Base-by-base conservation (phyloP, 2,888 invertebrate species). In the Malacosoma neustria region DNA sequence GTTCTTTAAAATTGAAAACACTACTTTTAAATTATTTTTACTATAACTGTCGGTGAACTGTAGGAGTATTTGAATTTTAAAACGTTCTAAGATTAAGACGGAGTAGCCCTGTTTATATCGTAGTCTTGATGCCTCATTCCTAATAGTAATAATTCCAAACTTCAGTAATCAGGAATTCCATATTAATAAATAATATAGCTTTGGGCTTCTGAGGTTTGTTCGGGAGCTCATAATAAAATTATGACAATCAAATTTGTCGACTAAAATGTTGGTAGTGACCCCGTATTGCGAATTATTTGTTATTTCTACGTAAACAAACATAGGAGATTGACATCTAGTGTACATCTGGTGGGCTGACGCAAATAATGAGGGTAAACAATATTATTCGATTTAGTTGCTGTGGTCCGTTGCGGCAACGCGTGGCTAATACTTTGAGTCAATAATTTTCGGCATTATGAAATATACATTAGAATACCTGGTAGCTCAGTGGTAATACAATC, bases 301-400 rank as follows among this genome's bases (percentile, higher is more conserved):
- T 81, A 63, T 76, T 75, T 75, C 79, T 76, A 67, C 68, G 84
- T 81, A 85, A 85, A 82, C 73, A 85, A 80, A 82, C 73, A 75
- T 50, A 49, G 58, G 61, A 81, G 82, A 84, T 81, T 84, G 84
- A 85, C 84, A 69, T 72, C 47, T 66, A 81, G 73, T 74, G 81
- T 84, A 84, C 85, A 85, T 81, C 84, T 85, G 85, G 79, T 72
- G 61, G 67, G 51, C 53, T 74, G 74, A 73, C 77, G 80, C 82
- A 80, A 85, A 84, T 79, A 82, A 79, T 74, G 57, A 72, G 79
- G 80, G 71, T 77, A 84, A 82, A 84, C 77, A 77, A 68, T 71
- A 68, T 85, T 81, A 85, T 82, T 84, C 65, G 72, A 84, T 85
- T 84, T 61, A 22, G 22, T 22, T 75, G 58, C 66, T 58, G 59